Evolutionary conservation across 2,113 vertebrate species (phyloP), one percentile per base, ranked within the genome.

Genomic region (Eubucco bourcierii): DNA sequence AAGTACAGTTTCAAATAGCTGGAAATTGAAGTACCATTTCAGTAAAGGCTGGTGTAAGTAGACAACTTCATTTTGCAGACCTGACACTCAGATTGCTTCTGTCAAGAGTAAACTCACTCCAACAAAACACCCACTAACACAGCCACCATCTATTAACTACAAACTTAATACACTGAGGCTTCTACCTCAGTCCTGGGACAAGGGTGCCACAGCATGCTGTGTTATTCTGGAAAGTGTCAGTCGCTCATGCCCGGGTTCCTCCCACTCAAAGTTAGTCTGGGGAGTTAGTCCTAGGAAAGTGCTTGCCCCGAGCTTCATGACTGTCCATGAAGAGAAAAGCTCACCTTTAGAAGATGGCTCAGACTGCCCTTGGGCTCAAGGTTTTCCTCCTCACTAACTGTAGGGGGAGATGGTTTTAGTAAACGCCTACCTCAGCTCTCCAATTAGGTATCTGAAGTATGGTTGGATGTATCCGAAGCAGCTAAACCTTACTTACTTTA

Each of bases 131-230:
- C 11, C 5, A 0, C 80, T 73, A 65, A 23, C 8, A 34, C 19
- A 60, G 28, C 37, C 24, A 21, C 37, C 24, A 21, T 76, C 39
- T 78, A 87, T 93, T 84, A 58, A 18, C 37, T 56, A 12, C 18
- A 50, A 24, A 53, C 7, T 70, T 79, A 63, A 27, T 17, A 11
- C 31, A 72, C 37, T 1, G 1, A 72, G 29, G 13, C 28, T 86
- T 78, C 15, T 74, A 10, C 15, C 19, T 39, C 19, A 18, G 13
- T 53, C 44, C 44, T 13, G 55, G 41, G 47, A 8, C 14, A 0
- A 0, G 53, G 29, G 9, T 71, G 31, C 31, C 5, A 1, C 31
- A 31, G 17, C 0, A 0, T 58, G 34, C 20, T 6, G 0, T 28
- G 15, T 4, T 41, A 7, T 11, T 72, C 53, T 29, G 23, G 27